phyloP scores from a whole-genome alignment of 2,797 vertebrate species.

The Acipenser transmontanus region DNA sequence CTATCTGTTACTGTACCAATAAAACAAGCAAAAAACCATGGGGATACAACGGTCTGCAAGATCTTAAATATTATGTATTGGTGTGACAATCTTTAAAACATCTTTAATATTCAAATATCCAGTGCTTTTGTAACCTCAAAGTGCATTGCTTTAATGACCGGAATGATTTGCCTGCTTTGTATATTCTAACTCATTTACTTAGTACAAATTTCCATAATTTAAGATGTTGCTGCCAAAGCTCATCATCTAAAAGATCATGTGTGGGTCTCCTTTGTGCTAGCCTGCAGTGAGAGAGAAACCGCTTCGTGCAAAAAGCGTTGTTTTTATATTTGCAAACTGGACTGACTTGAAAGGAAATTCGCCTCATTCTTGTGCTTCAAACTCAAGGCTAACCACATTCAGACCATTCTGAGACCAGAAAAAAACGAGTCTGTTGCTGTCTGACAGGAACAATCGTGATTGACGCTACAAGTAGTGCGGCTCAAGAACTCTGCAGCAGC shows the following conservation, averaged over 20 bases:
- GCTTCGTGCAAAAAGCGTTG: neutral
- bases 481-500: neutral
- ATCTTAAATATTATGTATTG: too few species aligned
- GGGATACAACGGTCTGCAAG: too few species aligned
- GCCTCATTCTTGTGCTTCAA: neutral
- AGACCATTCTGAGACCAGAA: neutral
- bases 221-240: neutral
- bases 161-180: neutral
- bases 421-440: slow-evolving; percentile 9
- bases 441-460: slow-evolving; percentile 1
- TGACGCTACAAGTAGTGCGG: neutral
- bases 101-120: too few species aligned
- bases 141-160: too few species aligned
- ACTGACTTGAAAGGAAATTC: slow-evolving; percentile 14
- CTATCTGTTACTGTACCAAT: too few species aligned
- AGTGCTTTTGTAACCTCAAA: too few species aligned
- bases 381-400: neutral
- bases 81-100: too few species aligned
- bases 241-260: slow-evolving; percentile 4
- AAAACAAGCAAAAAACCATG: too few species aligned
- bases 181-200: neutral
- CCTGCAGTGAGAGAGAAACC: slow-evolving; percentile 7
- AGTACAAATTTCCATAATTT: slow-evolving; percentile 9
- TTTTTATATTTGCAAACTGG: neutral
- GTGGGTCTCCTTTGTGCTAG: slow-evolving; percentile 3